A percentile compares a stretch with the other conserved stretches of the same genome.
Conservation (phyloP, 2,888 invertebrate species). For the Anodontia alba region DNA sequence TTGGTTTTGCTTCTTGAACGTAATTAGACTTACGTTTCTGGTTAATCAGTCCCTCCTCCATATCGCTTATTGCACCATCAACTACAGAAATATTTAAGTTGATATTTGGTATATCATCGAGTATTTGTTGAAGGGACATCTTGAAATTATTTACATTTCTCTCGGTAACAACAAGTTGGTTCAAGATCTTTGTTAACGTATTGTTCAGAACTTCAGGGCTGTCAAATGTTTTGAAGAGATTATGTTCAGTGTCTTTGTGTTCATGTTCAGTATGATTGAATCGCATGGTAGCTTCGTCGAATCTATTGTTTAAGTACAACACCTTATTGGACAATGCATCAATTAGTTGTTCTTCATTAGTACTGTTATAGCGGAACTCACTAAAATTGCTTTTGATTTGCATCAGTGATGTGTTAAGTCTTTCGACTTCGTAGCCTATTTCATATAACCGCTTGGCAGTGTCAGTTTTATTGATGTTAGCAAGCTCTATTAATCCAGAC, state of each 20-base stretch:
- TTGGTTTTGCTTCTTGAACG: background rate
- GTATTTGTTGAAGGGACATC: constrained; percentile 9
- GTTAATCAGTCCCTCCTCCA: background rate
- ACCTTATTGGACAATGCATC: background rate
- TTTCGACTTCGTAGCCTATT: background rate
- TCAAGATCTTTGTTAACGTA: constrained; percentile 2
- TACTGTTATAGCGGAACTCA: constrained; percentile 1
- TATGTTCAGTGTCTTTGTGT: background rate
- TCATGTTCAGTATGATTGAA: background rate
- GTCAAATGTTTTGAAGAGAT: background rate
- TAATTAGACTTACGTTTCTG: background rate
- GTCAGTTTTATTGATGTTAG: background rate
- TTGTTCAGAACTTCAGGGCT: constrained; percentile 10
- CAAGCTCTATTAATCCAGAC: background rate
- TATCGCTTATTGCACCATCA: background rate
- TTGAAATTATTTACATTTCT: background rate
- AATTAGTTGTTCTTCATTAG: background rate
- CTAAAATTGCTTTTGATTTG: background rate
- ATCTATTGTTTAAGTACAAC: background rate
- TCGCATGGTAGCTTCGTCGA: background rate
- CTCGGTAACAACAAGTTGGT: background rate
- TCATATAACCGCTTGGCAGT: background rate
- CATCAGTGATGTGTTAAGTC: background rate
- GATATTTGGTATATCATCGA: constrained; percentile 27
- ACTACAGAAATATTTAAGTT: constrained; percentile 6